Evolutionary conservation across 1,140 invertebrate species (phyloP).

Genomic region (Drepana arcuata): DNA sequence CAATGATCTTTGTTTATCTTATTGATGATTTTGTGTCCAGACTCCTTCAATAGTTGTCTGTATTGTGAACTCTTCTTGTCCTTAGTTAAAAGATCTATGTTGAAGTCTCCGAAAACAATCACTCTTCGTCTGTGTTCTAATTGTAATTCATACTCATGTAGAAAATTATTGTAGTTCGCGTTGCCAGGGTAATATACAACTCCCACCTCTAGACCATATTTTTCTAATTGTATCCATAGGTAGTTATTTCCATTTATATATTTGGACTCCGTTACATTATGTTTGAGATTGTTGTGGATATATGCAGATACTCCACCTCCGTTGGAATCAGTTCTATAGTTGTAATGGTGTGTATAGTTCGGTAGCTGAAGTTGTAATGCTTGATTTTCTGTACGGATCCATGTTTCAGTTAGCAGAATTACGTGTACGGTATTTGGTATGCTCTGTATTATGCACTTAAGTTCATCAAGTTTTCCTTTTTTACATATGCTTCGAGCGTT

Average conservation of each 20-base stretch:
- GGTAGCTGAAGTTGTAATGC: neutral
- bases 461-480: conserved; percentile 8
- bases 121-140: no score
- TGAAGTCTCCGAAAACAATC: no score
- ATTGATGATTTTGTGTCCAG: neutral
- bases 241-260: neutral
- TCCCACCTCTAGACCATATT: neutral
- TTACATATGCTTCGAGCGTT: conserved; percentile 8
- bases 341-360: neutral
- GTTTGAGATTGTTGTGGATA: neutral
- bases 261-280: neutral
- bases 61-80: neutral
- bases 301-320: neutral
- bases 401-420: neutral
- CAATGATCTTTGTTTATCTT: neutral
- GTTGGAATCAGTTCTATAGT: neutral
- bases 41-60: no score
- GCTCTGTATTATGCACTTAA: neutral
- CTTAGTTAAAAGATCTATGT: neutral
- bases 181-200: neutral
- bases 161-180: neutral
- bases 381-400: neutral
- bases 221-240: neutral
- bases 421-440: neutral
- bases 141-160: no score